A percentile compares a stretch with the other conserved stretches of the same genome.
phyloP scores from a whole-genome alignment of 1,140 invertebrate species.

The Nasonia longicornis region DNA sequence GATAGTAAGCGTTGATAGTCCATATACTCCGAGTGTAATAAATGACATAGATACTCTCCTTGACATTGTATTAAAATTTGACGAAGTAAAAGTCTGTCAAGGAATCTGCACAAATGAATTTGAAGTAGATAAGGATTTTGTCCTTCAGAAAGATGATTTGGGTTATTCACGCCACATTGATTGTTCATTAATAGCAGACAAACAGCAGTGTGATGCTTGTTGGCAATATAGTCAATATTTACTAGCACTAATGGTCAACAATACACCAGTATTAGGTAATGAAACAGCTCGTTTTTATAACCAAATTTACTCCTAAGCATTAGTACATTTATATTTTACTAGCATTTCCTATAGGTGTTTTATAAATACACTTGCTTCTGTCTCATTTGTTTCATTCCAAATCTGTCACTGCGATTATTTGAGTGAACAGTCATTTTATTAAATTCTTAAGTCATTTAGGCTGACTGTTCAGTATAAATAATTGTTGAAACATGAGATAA shows the following conservation, averaged over 20 bases:
- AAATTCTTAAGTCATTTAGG: no score
- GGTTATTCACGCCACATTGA: slow-evolving; percentile 38
- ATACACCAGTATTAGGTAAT: slow-evolving; percentile 40
- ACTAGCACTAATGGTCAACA: slow-evolving; percentile 21
- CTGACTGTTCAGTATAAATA: background rate
- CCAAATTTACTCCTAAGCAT: slow-evolving; percentile 10
- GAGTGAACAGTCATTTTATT: background rate
- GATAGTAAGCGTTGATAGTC: slow-evolving; percentile 2
- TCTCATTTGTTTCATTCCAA: background rate
- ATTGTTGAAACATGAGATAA: slow-evolving; percentile 23
- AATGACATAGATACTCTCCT: slow-evolving; percentile 34
- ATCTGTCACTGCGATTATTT: background rate
- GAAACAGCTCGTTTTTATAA: slow-evolving; percentile 14
- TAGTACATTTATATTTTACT: background rate
- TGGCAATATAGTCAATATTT: slow-evolving; percentile 43
- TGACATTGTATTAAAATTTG: slow-evolving; percentile 32
- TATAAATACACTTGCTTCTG: background rate
- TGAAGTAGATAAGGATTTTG: slow-evolving; percentile 40
- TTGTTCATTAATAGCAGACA: slow-evolving; percentile 38
- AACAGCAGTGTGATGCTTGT: slow-evolving; percentile 39
- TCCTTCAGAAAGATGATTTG: slow-evolving; percentile 41
- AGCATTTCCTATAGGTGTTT: background rate
- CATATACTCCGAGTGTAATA: background rate
- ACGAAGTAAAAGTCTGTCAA: slow-evolving; percentile 38
- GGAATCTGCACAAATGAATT: slow-evolving; percentile 38